These are phyloP conservation scores for Dasysyrphus albostriatus DNA, from an alignment of 2,888 invertebrate genomes.

Conservation along the genomic window DNA sequence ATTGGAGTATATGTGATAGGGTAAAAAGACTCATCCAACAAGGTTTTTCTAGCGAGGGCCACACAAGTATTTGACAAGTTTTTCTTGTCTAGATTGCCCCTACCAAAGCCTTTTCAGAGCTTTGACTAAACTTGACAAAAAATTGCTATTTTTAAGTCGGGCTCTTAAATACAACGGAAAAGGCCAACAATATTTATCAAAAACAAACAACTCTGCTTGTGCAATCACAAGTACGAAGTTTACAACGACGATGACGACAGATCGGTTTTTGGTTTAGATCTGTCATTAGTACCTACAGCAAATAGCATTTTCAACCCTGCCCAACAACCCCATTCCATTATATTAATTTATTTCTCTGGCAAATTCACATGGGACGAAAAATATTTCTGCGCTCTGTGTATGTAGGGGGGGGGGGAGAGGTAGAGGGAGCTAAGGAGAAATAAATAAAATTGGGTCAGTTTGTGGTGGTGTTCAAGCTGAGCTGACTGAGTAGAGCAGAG, in stretches of 20 bases:
- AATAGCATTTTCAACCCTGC: conserved; percentile 4
- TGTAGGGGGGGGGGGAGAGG: too few relatives aligned
- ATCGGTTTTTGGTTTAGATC: neutral
- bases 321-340: conserved; percentile 20
- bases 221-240: neutral
- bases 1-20: too few relatives aligned
- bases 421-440: neutral
- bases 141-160: too few relatives aligned
- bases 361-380: conserved; percentile 17
- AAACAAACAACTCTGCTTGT: too few relatives aligned
- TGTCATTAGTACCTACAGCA: neutral
- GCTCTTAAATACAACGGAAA: too few relatives aligned
- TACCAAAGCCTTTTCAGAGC: too few relatives aligned
- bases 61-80: too few relatives aligned
- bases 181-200: too few relatives aligned
- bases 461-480: conserved; percentile 42
- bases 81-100: too few relatives aligned
- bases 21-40: too few relatives aligned
- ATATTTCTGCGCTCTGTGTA: neutral
- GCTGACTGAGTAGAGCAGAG: conserved; percentile 26
- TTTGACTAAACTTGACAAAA: too few relatives aligned
- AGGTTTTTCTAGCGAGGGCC: too few relatives aligned
- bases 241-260: neutral
- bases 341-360: conserved; percentile 5
- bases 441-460: conserved; percentile 74